A percentile compares a stretch with the other conserved stretches of the same genome.
Evolutionary conservation across 2,113 vertebrate genomes (phyloP).

Genomic region (Psephotus haematonotus): DNA sequence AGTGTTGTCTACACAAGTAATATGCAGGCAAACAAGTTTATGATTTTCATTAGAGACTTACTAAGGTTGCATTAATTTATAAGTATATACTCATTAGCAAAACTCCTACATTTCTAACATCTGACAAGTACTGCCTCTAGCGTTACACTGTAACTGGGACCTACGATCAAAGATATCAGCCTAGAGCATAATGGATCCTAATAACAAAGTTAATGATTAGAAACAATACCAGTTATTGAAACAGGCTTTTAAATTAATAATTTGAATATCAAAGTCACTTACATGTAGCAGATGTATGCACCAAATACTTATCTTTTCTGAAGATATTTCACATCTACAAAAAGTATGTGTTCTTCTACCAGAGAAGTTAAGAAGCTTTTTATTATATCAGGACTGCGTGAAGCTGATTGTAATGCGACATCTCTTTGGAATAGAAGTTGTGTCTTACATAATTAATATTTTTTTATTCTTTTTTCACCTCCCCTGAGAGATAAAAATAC

Average conservation of each 20-base stretch:
- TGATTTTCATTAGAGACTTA: background rate
- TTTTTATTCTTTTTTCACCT: background rate
- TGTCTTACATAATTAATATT: background rate
- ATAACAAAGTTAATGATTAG: slow-evolving; percentile 42
- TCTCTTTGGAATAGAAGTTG: background rate
- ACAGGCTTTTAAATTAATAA: slow-evolving; percentile 56
- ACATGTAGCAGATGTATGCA: background rate
- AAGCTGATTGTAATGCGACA: background rate
- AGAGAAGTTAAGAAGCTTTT: background rate
- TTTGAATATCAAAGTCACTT: background rate
- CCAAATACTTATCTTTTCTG: background rate
- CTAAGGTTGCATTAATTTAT: slow-evolving; percentile 55
- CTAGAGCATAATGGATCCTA: slow-evolving; percentile 32
- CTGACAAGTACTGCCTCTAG: slow-evolving; percentile 40
- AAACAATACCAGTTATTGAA: slow-evolving; percentile 62
- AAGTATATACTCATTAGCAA: slow-evolving; percentile 53
- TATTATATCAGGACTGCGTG: background rate
- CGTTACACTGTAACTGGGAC: slow-evolving; percentile 5
- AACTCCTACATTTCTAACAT: slow-evolving; percentile 41
- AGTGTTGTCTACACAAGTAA: background rate
- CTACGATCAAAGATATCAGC: slow-evolving; percentile 49
- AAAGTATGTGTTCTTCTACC: background rate
- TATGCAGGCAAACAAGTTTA: background rate
- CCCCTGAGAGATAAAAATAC: background rate
- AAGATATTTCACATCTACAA: background rate